Evolutionary conservation across 2,888 invertebrate genomes (phyloP).

Genomic region (Nematopogon swammerdamellus): DNA sequence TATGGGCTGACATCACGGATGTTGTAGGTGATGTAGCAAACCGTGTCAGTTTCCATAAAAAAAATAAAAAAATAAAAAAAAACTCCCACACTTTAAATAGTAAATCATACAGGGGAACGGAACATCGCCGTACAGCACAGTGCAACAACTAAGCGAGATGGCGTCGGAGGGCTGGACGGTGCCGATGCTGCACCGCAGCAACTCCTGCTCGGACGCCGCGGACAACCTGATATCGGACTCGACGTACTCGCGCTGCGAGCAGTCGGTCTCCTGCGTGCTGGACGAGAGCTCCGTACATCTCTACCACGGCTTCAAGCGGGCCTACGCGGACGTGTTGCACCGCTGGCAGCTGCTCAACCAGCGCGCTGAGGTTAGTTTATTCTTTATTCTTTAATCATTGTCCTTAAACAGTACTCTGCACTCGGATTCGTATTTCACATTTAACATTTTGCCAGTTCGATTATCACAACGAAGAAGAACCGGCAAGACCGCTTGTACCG

Average conservation of each 20-base stretch:
- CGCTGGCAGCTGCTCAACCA: constrained; percentile 79
- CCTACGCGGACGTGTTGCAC: constrained; percentile 86
- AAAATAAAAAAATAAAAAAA: no score
- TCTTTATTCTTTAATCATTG: no score
- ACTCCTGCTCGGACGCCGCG: constrained; percentile 84
- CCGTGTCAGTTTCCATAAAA: no score
- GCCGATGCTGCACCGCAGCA: constrained; percentile 71
- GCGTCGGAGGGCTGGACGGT: constrained; percentile 75
- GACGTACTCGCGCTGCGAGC: constrained; percentile 30
- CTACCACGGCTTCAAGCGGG: constrained; percentile 81
- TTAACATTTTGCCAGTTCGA: no score
- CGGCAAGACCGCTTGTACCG: no score
- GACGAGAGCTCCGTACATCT: constrained; percentile 49
- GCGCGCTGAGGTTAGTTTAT: constrained; percentile 69
- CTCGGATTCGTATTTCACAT: no score
- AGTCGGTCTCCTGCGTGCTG: constrained; percentile 27
- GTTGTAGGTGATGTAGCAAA: no score
- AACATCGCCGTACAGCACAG: constrained; percentile 88
- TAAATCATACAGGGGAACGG: constrained; percentile 62
- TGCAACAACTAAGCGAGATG: constrained; percentile 70
- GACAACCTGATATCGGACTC: constrained; percentile 57
- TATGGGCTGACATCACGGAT: no score
- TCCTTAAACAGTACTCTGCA: no score
- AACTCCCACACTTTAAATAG: no score
- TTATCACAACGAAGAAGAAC: no score